phyloP scores from a whole-genome alignment of 1,140 invertebrate genomes.

The Hycleus cichorii region DNA sequence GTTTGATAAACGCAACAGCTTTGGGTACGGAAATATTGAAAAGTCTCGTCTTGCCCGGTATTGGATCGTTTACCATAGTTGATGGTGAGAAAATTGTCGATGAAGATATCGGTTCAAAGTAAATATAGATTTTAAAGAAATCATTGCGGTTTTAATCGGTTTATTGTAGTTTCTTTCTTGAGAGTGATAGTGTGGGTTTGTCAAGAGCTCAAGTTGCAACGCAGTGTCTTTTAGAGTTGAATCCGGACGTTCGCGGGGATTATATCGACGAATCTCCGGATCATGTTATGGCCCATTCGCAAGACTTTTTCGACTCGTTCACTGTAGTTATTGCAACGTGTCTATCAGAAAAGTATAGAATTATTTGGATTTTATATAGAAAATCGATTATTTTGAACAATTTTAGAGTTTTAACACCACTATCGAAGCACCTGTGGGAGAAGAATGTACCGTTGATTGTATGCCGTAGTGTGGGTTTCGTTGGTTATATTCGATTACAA shows the following conservation, averaged over 20 bases:
- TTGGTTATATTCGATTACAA: constrained; percentile 87
- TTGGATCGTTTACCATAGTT: constrained; percentile 93
- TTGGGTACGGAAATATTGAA: constrained; percentile 93
- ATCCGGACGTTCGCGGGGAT: constrained; percentile 87
- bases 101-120: constrained; percentile 92
- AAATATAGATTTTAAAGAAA: constrained; percentile 32
- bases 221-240: constrained; percentile 80
- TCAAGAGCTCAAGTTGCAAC: constrained; percentile 78
- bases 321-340: constrained; percentile 81
- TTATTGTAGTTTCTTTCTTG: constrained; percentile 76
- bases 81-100: constrained; percentile 81
- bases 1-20: constrained; percentile 89
- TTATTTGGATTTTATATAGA: background rate
- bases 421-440: constrained; percentile 81
- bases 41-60: constrained; percentile 87
- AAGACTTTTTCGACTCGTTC: constrained; percentile 84
- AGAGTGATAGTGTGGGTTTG: constrained; percentile 67
- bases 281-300: constrained; percentile 74
- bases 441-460: constrained; percentile 79
- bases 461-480: constrained; percentile 83
- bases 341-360: constrained; percentile 69
- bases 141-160: constrained; percentile 8
- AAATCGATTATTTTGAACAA: background rate
- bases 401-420: constrained; percentile 49
- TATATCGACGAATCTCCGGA: constrained; percentile 85